Evolutionary conservation across 2,888 invertebrate genomes (phyloP).

Genomic region (Ceriagrion tenellum): DNA sequence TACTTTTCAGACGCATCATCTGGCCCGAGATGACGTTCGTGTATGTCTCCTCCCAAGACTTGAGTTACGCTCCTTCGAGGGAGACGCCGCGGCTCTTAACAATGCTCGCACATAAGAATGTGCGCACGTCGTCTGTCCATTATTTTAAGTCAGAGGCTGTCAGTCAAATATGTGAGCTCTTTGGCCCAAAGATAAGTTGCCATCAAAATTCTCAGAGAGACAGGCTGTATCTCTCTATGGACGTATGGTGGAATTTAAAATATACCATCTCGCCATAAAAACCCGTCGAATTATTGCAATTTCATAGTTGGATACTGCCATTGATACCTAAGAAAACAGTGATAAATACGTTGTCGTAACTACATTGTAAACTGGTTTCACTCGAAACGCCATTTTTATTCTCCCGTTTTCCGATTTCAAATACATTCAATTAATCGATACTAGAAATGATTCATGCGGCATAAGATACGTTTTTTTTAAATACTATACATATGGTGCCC

Average conservation of each 20-base stretch:
- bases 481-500: too few relatives aligned
- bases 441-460: too few relatives aligned
- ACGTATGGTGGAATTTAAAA: background rate
- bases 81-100: background rate
- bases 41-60: background rate
- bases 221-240: background rate
- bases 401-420: too few relatives aligned
- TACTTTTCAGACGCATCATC: slow-evolving; percentile 1
- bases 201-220: background rate
- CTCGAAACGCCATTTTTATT: too few relatives aligned
- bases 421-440: too few relatives aligned
- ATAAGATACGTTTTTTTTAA: too few relatives aligned
- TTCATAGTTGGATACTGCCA: background rate
- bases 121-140: background rate
- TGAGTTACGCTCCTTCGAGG: background rate
- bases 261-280: background rate
- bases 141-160: background rate
- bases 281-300: background rate
- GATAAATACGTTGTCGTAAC: too few relatives aligned
- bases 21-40: background rate
- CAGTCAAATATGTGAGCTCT: background rate
- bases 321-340: too few relatives aligned
- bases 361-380: too few relatives aligned
- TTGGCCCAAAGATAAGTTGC: background rate
- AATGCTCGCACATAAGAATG: background rate